These are phyloP conservation scores for Lontra canadensis DNA, from an alignment of 2,113 vertebrate genomes.

Conservation along the genomic window DNA sequence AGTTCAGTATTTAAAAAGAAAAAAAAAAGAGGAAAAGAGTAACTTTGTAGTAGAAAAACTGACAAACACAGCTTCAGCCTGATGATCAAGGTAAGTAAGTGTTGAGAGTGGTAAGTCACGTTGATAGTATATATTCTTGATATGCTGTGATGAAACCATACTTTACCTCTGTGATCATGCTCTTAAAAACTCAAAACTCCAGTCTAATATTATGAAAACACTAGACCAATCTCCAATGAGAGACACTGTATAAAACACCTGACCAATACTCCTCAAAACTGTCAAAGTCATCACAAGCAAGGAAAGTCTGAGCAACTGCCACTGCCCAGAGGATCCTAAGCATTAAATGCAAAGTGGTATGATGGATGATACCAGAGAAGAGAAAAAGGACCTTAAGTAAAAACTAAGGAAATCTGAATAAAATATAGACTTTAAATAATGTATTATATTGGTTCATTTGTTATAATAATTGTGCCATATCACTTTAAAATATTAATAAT, in stretches of 20 bases:
- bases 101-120: neutral
- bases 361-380: neutral
- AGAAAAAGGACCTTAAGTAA: neutral
- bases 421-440: constrained; percentile 25
- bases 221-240: neutral
- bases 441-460: neutral
- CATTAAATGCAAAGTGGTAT: neutral
- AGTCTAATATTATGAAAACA: neutral
- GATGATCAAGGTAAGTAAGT: neutral
- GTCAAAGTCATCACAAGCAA: neutral
- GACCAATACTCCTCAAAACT: neutral
- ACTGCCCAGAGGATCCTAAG: neutral
- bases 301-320: neutral
- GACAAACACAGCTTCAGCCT: neutral
- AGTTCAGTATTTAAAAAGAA: neutral
- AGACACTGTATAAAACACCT: neutral
- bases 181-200: neutral
- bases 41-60: neutral
- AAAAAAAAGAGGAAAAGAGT: neutral
- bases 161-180: neutral
- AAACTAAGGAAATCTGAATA: neutral
- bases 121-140: neutral
- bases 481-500: neutral
- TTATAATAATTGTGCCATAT: neutral
- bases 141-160: neutral